Evolutionary conservation across 2,113 vertebrate species (phyloP).

Genomic region (Dasyornis broadbenti): DNA sequence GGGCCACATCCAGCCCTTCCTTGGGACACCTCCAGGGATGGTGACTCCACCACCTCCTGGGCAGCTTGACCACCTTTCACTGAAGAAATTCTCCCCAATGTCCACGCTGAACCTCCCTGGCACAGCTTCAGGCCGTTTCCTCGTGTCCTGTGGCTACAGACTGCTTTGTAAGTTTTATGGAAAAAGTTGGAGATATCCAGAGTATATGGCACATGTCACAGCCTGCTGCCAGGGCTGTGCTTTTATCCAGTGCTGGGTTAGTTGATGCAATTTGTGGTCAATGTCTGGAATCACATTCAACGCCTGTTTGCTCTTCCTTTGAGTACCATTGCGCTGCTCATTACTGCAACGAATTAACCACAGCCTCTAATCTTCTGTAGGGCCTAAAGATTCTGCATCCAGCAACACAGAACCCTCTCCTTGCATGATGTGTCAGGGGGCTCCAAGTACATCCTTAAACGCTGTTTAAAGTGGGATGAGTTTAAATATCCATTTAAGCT

Average conservation of each 20-base stretch:
- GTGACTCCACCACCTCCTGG: not conserved
- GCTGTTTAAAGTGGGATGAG: not conserved
- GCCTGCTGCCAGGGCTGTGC: not conserved
- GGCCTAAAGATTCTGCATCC: not conserved
- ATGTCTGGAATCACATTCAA: constrained; percentile 8
- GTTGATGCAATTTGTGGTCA: constrained; percentile 21
- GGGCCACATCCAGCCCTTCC: rapidly evolving
- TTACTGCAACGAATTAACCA: not conserved
- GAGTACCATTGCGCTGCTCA: not conserved
- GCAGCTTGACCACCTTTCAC: not conserved
- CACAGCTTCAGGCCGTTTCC: not conserved
- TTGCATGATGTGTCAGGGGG: not conserved
- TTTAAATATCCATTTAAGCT: not conserved
- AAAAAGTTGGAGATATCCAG: not conserved
- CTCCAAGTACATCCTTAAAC: not conserved
- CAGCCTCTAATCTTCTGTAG: not conserved
- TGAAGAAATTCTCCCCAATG: not conserved
- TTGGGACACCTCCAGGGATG: not conserved
- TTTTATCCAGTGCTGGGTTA: not conserved
- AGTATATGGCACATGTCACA: not conserved
- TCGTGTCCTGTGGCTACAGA: not conserved
- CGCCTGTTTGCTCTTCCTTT: constrained; percentile 14
- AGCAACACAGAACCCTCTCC: not conserved
- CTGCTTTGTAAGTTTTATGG: not conserved
- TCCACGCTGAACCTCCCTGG: not conserved